Conservation (phyloP, 2,797 vertebrate genomes). For the Danionella dracula region DNA sequence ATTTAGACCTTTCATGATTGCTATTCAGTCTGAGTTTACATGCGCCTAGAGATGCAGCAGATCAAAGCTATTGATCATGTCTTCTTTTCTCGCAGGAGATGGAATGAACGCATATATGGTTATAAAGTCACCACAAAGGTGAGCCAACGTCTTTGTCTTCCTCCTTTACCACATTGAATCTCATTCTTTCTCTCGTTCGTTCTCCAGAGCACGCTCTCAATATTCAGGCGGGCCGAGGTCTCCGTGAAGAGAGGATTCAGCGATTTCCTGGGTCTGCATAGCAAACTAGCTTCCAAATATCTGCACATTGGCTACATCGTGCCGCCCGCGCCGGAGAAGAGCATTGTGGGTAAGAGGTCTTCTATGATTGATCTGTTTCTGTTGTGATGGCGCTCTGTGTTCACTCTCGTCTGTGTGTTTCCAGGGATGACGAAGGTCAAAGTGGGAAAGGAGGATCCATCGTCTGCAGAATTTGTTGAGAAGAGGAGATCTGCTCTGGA, state of each 20-base stretch:
- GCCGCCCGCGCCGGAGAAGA: constrained; percentile 94
- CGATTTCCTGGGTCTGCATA: constrained; percentile 93
- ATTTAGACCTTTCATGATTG: too few species aligned
- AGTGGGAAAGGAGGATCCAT: constrained; percentile 96
- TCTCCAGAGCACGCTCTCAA: not conserved
- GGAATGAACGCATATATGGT: constrained; percentile 99
- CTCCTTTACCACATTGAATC: too few species aligned
- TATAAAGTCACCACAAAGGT: constrained; percentile 95
- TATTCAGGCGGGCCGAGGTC: constrained; percentile 83
- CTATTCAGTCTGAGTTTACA: too few species aligned
- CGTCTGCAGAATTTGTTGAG: constrained; percentile 94
- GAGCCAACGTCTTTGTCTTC: constrained; percentile 23
- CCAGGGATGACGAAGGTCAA: constrained; percentile 98
- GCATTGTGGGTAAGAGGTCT: constrained; percentile 94
- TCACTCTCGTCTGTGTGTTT: not conserved
- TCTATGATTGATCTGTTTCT: too few species aligned
- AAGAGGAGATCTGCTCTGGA: constrained; percentile 93
- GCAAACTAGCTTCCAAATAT: constrained; percentile 91
- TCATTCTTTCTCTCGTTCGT: too few species aligned
- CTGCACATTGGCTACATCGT: constrained; percentile 92
- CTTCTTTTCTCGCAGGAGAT: constrained; percentile 70
- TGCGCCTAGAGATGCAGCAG: too few species aligned
- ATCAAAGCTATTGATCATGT: too few species aligned
- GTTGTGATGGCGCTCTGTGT: not conserved
- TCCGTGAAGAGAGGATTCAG: constrained; percentile 92